Percentiles rank a stretch among this genome's conserved stretches.
Conservation (phyloP, 2,113 vertebrate genomes). For the Ranitomeya imitator region DNA sequence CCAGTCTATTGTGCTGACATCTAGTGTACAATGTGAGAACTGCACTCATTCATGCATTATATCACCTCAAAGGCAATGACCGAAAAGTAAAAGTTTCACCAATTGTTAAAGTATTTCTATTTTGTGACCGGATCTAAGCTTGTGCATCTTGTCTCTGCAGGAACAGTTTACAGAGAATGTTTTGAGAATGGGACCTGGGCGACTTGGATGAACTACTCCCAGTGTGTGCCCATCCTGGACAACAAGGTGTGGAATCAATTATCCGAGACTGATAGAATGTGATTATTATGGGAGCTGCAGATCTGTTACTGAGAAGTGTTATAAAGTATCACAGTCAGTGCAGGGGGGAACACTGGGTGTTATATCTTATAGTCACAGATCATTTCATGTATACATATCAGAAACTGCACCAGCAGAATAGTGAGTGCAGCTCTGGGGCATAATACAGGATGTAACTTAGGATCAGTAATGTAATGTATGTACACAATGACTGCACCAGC, state of each 20-base stretch:
- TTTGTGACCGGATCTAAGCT: background rate
- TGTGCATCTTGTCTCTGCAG: slow-evolving; percentile 66
- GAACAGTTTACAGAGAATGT: slow-evolving; percentile 92
- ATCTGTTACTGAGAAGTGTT: background rate
- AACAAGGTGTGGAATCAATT: slow-evolving; percentile 78
- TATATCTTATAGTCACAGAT: background rate
- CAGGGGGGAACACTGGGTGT: background rate
- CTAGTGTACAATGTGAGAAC: background rate
- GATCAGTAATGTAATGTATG: no score
- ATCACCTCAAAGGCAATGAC: no score
- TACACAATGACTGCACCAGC: no score
- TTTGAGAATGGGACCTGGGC: slow-evolving; percentile 96
- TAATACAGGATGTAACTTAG: no score
- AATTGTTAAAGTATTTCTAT: background rate
- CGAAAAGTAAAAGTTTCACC: no score
- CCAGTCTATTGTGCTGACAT: background rate
- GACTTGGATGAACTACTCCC: slow-evolving; percentile 91
- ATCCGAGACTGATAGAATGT: background rate
- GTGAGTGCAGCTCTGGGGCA: no score
- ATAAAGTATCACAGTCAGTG: background rate
- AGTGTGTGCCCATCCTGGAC: slow-evolving; percentile 92
- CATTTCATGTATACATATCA: background rate
- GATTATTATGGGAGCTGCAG: background rate
- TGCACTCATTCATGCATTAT: background rate
- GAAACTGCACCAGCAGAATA: no score